Percentiles rank a stretch among this genome's conserved stretches.
These are phyloP conservation scores for Popillia japonica DNA, from an alignment of 1,140 invertebrate genomes.

Conservation along the genomic window DNA sequence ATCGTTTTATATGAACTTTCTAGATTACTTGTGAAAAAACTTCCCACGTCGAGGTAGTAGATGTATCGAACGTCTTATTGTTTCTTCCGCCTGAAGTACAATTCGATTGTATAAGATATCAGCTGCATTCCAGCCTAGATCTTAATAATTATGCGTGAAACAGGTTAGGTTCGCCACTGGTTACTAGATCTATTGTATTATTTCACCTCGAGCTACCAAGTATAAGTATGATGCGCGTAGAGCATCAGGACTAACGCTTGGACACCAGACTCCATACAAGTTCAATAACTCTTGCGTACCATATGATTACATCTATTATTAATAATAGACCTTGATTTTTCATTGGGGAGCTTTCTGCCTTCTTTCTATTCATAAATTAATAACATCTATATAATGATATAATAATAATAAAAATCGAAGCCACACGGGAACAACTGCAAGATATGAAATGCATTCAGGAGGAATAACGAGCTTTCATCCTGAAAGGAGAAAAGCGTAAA, in stretches of 20 bases:
- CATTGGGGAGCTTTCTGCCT: not conserved
- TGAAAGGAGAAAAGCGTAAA: slow-evolving; percentile 23
- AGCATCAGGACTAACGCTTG: slow-evolving; percentile 34
- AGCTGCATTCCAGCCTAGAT: slow-evolving; percentile 42
- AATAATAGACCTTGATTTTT: slow-evolving; percentile 37
- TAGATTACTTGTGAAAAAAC: not conserved
- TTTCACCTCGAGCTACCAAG: slow-evolving; percentile 46
- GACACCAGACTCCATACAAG: slow-evolving; percentile 38
- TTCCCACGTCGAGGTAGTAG: not conserved
- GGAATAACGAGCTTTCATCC: slow-evolving; percentile 11
- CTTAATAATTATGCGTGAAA: slow-evolving; percentile 49
- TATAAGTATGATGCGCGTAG: not conserved
- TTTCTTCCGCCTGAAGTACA: slow-evolving; percentile 41
- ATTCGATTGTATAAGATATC: slow-evolving; percentile 42
- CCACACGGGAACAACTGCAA: not conserved
- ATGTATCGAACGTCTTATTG: slow-evolving; percentile 42
- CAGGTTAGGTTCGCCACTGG: slow-evolving; percentile 48
- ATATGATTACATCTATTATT: slow-evolving; percentile 41
- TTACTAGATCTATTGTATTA: slow-evolving; percentile 44
- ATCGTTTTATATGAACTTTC: not conserved
- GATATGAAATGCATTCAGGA: slow-evolving; percentile 18
- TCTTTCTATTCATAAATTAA: slow-evolving; percentile 34
- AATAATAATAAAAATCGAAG: slow-evolving; percentile 6
- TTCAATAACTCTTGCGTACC: slow-evolving; percentile 44
- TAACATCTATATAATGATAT: slow-evolving; percentile 33